Conservation (phyloP, 2,888 invertebrate genomes). For the Noctua comes region DNA sequence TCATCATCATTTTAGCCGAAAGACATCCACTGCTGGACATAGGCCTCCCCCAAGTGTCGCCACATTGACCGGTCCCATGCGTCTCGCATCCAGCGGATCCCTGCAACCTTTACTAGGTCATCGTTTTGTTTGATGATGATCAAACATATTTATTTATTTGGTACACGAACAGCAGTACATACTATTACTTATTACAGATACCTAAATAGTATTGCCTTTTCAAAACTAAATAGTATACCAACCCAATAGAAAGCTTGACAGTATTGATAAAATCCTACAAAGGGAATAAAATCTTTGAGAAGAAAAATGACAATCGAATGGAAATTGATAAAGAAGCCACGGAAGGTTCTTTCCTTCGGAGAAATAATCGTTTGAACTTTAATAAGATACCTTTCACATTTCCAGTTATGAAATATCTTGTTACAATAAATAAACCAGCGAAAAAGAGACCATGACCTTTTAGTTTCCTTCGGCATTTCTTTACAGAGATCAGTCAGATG, state of each 20-base stretch:
- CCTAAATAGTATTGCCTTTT: no score
- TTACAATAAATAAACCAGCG: background rate
- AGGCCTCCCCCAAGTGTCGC: no score
- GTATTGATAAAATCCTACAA: background rate
- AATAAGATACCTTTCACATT: background rate
- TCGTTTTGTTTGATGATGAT: background rate
- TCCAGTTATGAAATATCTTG: slow-evolving; percentile 7
- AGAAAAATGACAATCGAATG: slow-evolving; percentile 17
- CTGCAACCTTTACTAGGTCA: no score
- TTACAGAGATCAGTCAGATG: background rate
- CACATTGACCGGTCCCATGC: no score
- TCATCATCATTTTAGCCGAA: no score
- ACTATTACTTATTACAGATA: background rate
- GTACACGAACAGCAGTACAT: no score
- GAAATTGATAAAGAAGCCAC: slow-evolving; percentile 37
- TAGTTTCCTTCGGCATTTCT: background rate
- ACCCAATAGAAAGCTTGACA: background rate
- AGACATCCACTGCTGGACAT: no score
- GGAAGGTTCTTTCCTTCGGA: background rate
- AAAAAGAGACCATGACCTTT: background rate
- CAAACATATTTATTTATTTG: background rate
- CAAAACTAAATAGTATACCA: background rate
- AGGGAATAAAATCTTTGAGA: background rate
- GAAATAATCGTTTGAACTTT: slow-evolving; percentile 38
- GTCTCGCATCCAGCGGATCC: no score